phyloP scores from a whole-genome alignment of 1,140 invertebrate genomes.

The Zaprionus africanus region DNA sequence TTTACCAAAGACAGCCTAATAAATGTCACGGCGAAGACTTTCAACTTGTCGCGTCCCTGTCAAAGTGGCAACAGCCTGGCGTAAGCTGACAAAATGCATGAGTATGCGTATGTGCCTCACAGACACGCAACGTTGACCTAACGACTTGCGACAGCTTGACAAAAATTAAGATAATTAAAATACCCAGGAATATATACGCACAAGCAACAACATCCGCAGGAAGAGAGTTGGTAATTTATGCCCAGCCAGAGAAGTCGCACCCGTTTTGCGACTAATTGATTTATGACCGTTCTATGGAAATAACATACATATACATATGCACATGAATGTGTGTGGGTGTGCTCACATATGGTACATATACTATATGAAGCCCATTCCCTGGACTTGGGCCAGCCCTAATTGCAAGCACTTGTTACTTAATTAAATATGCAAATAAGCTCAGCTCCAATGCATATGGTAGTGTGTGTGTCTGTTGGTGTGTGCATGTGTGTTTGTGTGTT shows the following conservation, averaged over 20 bases:
- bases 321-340: not conserved
- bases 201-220: conserved; percentile 1
- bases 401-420: conserved; percentile 69
- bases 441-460: not conserved
- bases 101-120: conserved; percentile 15
- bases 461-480: conserved; percentile 6
- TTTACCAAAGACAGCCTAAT: conserved; percentile 42
- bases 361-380: conserved; percentile 19
- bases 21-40: conserved; percentile 47
- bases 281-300: conserved; percentile 16
- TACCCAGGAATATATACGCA: conserved; percentile 15
- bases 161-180: conserved; percentile 54
- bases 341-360: conserved; percentile 40
- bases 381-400: conserved; percentile 46
- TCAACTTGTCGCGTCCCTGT: conserved; percentile 36
- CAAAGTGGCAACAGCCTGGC: conserved; percentile 47
- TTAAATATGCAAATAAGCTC: conserved; percentile 45
- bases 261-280: conserved; percentile 55
- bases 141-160: conserved; percentile 7
- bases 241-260: conserved; percentile 35
- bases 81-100: conserved; percentile 36
- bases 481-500: conserved; percentile 4
- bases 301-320: not conserved
- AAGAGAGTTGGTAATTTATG: conserved; percentile 41
- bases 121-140: not conserved